Percentiles rank a stretch among this genome's conserved stretches.
Conservation (phyloP, 2,888 invertebrate genomes). For the Galerucella calmariensis region DNA sequence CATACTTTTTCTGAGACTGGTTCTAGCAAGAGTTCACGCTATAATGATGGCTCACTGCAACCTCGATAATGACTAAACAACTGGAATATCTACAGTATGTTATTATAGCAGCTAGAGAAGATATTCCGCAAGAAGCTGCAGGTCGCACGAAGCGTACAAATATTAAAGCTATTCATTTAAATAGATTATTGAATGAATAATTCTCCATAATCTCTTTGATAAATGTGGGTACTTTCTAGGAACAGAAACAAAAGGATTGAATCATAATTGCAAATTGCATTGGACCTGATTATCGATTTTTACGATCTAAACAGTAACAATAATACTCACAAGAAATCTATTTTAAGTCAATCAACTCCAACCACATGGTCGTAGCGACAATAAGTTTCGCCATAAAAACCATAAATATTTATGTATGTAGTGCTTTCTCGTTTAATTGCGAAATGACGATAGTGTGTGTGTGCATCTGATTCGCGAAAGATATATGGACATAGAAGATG, state of each 20-base stretch:
- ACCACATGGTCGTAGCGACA: constrained; percentile 8
- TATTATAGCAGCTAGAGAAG: too few species aligned
- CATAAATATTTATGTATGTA: constrained; percentile 10
- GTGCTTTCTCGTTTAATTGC: constrained; percentile 12
- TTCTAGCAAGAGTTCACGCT: too few species aligned
- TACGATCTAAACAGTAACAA: not conserved
- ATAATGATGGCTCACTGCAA: too few species aligned
- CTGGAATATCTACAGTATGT: too few species aligned
- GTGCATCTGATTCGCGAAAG: constrained; percentile 12
- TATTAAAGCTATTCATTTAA: not conserved
- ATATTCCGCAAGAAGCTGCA: too few species aligned
- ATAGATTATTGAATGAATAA: too few species aligned
- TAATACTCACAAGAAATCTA: not conserved
- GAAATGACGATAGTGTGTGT: not conserved
- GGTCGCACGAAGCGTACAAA: not conserved
- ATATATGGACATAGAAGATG: not conserved
- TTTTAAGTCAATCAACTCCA: constrained; percentile 13
- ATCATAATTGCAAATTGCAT: not conserved
- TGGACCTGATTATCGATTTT: not conserved
- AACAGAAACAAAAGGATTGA: constrained; percentile 1
- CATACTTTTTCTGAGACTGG: too few species aligned
- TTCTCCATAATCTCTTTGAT: not conserved
- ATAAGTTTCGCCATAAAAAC: constrained; percentile 9
- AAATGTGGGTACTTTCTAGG: constrained; percentile 1
- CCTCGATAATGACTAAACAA: too few species aligned